Evolutionary conservation across 35 echinoderm and acorn worm genomes (phyloP), one percentile per base, ranked within the genome.

Genomic region (Patiria miniata): DNA sequence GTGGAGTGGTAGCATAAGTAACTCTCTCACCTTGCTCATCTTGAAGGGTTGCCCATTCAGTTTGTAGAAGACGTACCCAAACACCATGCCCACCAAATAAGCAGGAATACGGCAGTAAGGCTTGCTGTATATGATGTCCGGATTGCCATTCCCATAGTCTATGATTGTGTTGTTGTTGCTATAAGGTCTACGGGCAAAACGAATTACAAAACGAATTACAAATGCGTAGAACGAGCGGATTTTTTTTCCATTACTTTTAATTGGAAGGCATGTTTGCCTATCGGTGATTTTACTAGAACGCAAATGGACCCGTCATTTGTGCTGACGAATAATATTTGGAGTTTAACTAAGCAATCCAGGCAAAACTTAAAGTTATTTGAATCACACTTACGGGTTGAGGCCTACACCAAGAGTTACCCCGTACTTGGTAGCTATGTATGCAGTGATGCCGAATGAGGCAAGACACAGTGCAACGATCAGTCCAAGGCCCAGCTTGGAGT

Each of bases 21-120:
- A 17, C 28, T 15, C 2, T 17, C 86, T 79, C 52, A 87, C 86
- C 77, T 77, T 56, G 22, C 61, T 54, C 0, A 89, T 38, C 32
- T 22, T 89, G 18, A 89, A 28, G 15, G 76, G 33, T 39, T 79
- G 51, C 5, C 39, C 36, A 39, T 79, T 79, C 53, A 58, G 78
- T 60, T 81, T 89, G 78, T 89, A 89, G 4, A 89, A 57, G 21
- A 81, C 40, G 44, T 68, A 90, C 52, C 87, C 87, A 22, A 81
- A 34, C 21, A 89, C 21, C 40, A 90, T 77, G 32, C 88, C 88
- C 34, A 90, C 88, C 65, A 90, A 23, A 60, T 90, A 90, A 52
- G 88, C 38, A 30, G 82, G 80, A 10, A 90, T 90, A 10, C 81
- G 88, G 23, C 53, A 69, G 16, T 79, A 90, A 0, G 88, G 88